A percentile compares a stretch with the other conserved stretches of the same genome.
These are phyloP conservation scores for Ictalurus furcatus DNA, from an alignment of 2,113 vertebrate genomes.

Conservation along the genomic window DNA sequence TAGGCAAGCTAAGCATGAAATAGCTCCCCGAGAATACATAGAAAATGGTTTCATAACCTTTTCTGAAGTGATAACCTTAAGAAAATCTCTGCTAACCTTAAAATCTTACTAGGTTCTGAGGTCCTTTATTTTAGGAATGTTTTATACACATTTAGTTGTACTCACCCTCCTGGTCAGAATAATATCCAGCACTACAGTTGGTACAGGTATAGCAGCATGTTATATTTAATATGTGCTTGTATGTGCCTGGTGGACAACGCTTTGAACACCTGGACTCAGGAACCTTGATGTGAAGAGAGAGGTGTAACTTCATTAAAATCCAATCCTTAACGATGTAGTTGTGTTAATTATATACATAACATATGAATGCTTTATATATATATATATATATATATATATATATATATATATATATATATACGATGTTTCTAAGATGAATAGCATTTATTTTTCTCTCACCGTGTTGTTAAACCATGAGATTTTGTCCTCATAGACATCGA, in stretches of 20 bases:
- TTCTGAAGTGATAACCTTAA: no score
- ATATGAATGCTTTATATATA: not conserved
- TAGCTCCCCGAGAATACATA: no score
- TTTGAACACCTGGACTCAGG: slow-evolving; percentile 53
- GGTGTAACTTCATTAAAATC: not conserved
- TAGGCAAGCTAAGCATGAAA: no score
- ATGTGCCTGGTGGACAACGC: slow-evolving; percentile 45
- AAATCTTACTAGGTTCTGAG: no score
- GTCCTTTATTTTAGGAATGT: not conserved
- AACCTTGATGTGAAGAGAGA: slow-evolving; percentile 29
- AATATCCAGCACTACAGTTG: not conserved
- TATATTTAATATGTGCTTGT: slow-evolving; percentile 37
- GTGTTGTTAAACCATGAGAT: slow-evolving; percentile 53
- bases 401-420: not conserved
- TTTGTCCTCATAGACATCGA: slow-evolving; percentile 36
- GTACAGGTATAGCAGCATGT: slow-evolving; percentile 7
- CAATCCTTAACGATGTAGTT: not conserved
- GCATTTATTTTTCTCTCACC: slow-evolving; percentile 42
- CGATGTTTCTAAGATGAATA: not conserved
- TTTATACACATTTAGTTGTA: not conserved
- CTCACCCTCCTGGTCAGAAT: slow-evolving; percentile 20
- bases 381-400: not conserved
- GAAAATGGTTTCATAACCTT: no score
- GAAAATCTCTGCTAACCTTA: no score
- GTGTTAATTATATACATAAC: not conserved